Evolutionary conservation across 2,797 vertebrate species (phyloP), one percentile per base, ranked within the genome.

Genomic region (Leuciscus waleckii): DNA sequence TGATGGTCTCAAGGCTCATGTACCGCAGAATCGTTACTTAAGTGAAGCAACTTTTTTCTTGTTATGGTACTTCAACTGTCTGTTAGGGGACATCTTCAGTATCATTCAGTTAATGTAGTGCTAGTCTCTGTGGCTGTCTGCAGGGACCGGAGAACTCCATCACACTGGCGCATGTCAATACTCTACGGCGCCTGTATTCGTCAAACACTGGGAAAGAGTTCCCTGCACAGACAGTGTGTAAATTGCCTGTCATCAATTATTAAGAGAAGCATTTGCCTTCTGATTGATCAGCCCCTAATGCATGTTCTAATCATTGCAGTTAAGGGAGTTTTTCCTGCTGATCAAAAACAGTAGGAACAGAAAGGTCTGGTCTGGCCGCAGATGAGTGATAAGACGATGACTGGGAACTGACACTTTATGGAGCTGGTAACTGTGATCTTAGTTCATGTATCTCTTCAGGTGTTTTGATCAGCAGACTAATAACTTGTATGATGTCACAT

Each of bases 191-290:
- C 87, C 88, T 86, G 79, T 54, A 79, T 77, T 86, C 58, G 35
- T 73, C 84, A 77, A 70, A 61, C 58, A 41, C 73, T 46, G 61
- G 75, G n/a, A 51, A 81, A 39, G 41, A 71, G 61, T 78, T 76
- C 56, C 81, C 82, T 46, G 16, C 19, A 54, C 74, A 88, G 82
- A 84, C 54, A 85, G 69, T 80, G 83, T 88, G 89, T 89, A 87
- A 87, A 90, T 86, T 86, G 86, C 85, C 74, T 86, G 82, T 86
- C 89, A 90, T 91, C 67, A 89, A 91, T 91, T 91, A 91, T 90
- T 91, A 86, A 91, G 58, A 70, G 39, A 79, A 79, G 80, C 88
- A 91, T 89, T 90, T 88, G 76, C 69, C 75, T 54, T 77, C 61
- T 83, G 89, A 91, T 88, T 90, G 89, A 90, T 88, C 86, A 87